These are phyloP conservation scores for Zapornia atra DNA, from an alignment of 2,113 vertebrate species.

Conservation along the genomic window DNA sequence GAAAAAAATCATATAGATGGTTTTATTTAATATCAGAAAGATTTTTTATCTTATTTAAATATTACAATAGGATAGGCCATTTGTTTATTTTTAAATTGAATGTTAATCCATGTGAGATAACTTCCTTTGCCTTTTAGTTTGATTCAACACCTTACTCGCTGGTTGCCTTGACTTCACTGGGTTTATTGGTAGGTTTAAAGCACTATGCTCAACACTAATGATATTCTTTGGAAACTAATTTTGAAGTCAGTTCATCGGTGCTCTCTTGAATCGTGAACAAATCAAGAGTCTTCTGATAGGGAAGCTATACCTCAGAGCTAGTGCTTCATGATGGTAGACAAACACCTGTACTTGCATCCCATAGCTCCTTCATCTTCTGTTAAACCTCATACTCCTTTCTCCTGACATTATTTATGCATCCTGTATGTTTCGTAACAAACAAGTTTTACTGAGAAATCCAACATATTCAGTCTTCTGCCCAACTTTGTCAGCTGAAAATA, in stretches of 20 bases:
- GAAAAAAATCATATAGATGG: not conserved
- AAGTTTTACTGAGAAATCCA: not conserved
- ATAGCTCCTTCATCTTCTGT: not conserved
- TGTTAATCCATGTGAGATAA: not conserved
- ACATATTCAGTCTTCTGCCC: not conserved
- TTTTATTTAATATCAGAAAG: not conserved
- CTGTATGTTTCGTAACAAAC: not conserved
- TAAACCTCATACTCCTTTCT: not conserved
- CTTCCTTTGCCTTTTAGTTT: not conserved
- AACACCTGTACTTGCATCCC: not conserved
- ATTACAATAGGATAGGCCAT: not conserved
- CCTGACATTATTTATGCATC: not conserved
- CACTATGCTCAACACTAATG: not conserved
- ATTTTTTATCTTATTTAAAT: not conserved
- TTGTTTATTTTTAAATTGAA: not conserved
- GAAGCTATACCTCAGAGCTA: not conserved
- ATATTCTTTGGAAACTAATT: not conserved
- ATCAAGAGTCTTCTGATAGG: not conserved
- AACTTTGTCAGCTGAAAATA: not conserved
- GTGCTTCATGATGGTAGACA: not conserved
- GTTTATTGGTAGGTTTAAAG: not conserved
- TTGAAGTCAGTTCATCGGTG: not conserved
- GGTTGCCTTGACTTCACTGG: not conserved
- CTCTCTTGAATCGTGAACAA: not conserved
- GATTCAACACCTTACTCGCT: not conserved